Conservation (phyloP, 2,888 invertebrate genomes). For the Gymnosoma rotundatum region DNA sequence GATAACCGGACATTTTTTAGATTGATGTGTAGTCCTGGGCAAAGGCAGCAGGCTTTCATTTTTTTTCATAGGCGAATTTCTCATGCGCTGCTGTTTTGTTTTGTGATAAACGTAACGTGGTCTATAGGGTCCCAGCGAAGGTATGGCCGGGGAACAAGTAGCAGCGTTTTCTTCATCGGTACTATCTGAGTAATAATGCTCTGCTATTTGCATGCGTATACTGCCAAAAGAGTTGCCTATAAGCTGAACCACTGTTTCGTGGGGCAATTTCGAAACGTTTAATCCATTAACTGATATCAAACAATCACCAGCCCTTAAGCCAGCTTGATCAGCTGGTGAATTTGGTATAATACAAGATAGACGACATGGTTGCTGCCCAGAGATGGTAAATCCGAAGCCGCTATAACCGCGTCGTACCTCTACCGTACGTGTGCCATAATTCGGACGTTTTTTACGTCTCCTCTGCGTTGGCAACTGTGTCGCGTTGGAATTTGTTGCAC, state of each 20-base stretch:
- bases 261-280: constrained; percentile 94
- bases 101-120: constrained; percentile 83
- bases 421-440: constrained; percentile 85
- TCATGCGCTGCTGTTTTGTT: constrained; percentile 83
- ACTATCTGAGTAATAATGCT: constrained; percentile 92
- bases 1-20: constrained; percentile 57
- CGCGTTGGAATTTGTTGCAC: constrained; percentile 40
- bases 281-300: constrained; percentile 95
- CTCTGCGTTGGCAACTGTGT: constrained; percentile 81
- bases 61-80: constrained; percentile 85
- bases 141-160: constrained; percentile 49
- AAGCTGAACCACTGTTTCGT: constrained; percentile 95
- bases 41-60: constrained; percentile 65
- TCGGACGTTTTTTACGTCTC: constrained; percentile 86
- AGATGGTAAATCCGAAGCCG: constrained; percentile 99
- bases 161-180: constrained; percentile 88
- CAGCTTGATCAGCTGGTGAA: constrained; percentile 95
- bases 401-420: constrained; percentile 93
- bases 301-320: constrained; percentile 95
- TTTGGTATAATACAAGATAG: constrained; percentile 95
- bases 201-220: constrained; percentile 92
- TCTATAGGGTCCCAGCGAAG: constrained; percentile 55
- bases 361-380: constrained; percentile 97
- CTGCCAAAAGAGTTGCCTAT: constrained; percentile 94
- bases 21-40: constrained; percentile 33